Conservation (phyloP, 2,797 vertebrate species). For the Heterohyrax brucei region DNA sequence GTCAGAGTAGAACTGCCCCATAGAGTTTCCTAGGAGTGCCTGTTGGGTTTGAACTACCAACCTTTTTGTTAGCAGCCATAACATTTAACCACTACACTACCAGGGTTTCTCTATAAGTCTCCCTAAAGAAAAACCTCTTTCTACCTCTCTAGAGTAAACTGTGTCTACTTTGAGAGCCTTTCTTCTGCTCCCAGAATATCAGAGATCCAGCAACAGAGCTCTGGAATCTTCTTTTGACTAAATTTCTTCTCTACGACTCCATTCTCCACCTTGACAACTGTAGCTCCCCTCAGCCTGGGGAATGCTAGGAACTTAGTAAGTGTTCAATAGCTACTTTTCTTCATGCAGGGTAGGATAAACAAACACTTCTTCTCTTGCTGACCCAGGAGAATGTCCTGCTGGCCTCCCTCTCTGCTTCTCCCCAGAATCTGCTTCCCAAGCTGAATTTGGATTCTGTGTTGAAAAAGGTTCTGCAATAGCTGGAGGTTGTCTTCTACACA, state of each 20-base stretch:
- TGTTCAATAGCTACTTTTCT: background rate
- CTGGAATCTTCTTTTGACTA: background rate
- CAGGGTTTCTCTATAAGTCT: background rate
- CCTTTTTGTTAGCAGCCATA: background rate
- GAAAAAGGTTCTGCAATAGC: background rate
- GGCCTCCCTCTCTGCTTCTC: background rate
- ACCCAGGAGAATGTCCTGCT: background rate
- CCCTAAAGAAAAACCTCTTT: background rate
- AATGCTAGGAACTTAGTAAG: background rate
- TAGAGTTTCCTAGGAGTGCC: background rate
- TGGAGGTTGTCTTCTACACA: background rate
- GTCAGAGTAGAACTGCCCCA: too few species aligned
- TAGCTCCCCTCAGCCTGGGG: background rate
- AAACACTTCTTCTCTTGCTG: background rate
- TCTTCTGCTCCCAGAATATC: background rate
- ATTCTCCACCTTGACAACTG: background rate
- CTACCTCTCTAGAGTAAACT: background rate
- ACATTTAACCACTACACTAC: background rate
- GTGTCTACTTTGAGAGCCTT: background rate
- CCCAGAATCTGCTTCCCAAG: conserved; percentile 3
- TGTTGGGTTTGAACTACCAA: background rate
- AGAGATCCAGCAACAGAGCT: background rate
- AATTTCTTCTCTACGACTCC: background rate
- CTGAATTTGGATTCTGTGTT: conserved; percentile 9
- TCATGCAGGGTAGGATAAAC: background rate